Percentiles rank a stretch among this genome's conserved stretches.
Conservation (phyloP, 2,113 vertebrate species). For the Hassar affinis region DNA sequence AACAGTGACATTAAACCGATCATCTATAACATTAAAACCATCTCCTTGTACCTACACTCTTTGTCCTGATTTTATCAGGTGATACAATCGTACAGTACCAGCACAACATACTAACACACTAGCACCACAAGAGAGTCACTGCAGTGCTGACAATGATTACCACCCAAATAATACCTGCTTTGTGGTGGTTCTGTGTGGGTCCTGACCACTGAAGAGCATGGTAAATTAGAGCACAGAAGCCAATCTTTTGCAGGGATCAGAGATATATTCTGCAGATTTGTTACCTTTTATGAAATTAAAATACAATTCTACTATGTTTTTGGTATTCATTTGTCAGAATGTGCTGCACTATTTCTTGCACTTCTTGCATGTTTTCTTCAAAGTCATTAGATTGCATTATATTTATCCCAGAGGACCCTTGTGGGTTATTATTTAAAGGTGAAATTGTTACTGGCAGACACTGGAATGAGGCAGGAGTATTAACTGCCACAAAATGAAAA, state of each 20-base stretch:
- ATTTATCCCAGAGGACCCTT: slow-evolving; percentile 41
- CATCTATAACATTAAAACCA: no score
- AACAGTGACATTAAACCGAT: neutral
- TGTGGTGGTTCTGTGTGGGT: no score
- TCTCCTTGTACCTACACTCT: no score
- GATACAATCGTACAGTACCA: no score
- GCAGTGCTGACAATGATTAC: no score
- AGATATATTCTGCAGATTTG: neutral
- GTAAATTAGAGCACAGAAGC: neutral
- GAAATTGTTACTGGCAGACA: slow-evolving; percentile 42
- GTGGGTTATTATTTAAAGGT: slow-evolving; percentile 48
- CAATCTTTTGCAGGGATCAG: slow-evolving; percentile 2
- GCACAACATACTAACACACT: no score
- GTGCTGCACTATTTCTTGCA: slow-evolving; percentile 25
- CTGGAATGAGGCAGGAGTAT: slow-evolving; percentile 50
- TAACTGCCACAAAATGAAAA: slow-evolving; percentile 62
- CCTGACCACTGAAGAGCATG: no score
- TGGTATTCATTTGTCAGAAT: slow-evolving; percentile 25
- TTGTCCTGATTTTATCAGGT: no score
- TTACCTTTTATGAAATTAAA: slow-evolving; percentile 33
- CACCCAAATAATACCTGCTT: no score
- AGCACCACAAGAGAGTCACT: no score
- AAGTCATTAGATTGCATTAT: slow-evolving; percentile 35
- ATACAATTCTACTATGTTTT: slow-evolving; percentile 17
- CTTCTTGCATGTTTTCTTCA: neutral